Evolutionary conservation across 2,113 vertebrate species (phyloP), one percentile per base, ranked within the genome.

Genomic region (Antigone vipio): DNA sequence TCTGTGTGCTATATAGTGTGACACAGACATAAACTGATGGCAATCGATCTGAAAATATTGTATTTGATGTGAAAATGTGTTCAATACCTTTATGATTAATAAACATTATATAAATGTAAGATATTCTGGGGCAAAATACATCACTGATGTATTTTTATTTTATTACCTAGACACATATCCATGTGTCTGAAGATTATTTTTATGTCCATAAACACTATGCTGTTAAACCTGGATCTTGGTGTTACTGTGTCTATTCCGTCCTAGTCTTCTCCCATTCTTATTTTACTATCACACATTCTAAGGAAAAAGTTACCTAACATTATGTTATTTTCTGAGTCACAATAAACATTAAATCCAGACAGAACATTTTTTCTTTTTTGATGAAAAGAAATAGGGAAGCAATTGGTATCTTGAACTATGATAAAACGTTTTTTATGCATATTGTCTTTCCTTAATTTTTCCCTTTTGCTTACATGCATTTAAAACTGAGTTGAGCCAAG

Each of bases 321-420:
- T 88, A 50, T 32, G 26, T 30, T 84, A 74, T 77, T 95, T 91
- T 88, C 74, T 93, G 47, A 94, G 58, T 84, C 64, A 96, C n/a
- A 89, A 53, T 71, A 72, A 85, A 34, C 84, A 81, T 49, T 90
- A 79, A 93, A 42, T 53, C 15, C 60, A 93, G 74, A 55, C 3
- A 60, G 66, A 81, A 67, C 12, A 69, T 18, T 1, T 62, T 84
- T 77, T 78, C 8, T 13, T 69, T 91, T 67, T 71, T 76, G 18
- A 80, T 87, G 12, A 87, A 93, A 88, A 34, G 15, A 83, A 50
- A 47, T 29, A 92, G 29, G 38, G 17, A 83, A 89, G 34, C 32
- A 66, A 59, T 29, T 60, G 32, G 12, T 78, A 85, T 44, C 47
- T 81, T 42, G 9, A 58, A 34, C 11, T 67, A 26, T 38, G n/a